phyloP scores from a whole-genome alignment of 1,140 invertebrate genomes.

The Augochlora pura region DNA sequence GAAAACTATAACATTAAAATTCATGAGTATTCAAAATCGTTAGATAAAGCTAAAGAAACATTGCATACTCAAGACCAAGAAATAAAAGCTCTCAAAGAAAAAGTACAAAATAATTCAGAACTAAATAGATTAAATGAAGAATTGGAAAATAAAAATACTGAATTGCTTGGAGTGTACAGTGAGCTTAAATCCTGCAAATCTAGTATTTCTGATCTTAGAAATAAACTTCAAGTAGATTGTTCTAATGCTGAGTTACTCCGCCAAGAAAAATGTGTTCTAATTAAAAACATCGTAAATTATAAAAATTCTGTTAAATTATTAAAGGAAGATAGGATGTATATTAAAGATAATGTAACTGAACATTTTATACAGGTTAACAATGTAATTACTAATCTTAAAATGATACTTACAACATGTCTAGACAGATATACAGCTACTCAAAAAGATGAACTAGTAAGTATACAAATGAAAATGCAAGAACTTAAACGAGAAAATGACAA shows the following conservation, averaged over 20 bases:
- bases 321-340: conserved; percentile 50
- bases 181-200: conserved; percentile 62
- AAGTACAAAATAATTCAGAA: conserved; percentile 55
- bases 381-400: conserved; percentile 24
- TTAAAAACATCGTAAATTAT: conserved; percentile 59
- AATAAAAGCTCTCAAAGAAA: conserved; percentile 51
- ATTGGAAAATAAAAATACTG: conserved; percentile 61
- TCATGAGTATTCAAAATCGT: conserved; percentile 52
- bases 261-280: conserved; percentile 63
- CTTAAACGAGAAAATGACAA: conserved; percentile 54
- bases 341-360: conserved; percentile 50
- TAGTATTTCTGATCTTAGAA: conserved; percentile 60
- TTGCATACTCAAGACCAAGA: conserved; percentile 50
- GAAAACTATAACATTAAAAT: conserved; percentile 61
- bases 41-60: conserved; percentile 61
- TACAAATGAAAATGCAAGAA: conserved; percentile 27
- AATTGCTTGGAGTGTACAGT: conserved; percentile 53
- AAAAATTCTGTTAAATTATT: conserved; percentile 50
- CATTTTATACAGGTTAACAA: conserved; percentile 24
- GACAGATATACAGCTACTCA: conserved; percentile 45
- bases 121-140: conserved; percentile 51
- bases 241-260: conserved; percentile 49
- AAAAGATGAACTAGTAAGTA: conserved; percentile 13
- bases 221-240: conserved; percentile 44
- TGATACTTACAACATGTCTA: conserved; percentile 17